A percentile compares a stretch with the other conserved stretches of the same genome.
phyloP scores from a whole-genome alignment of 2,888 invertebrate genomes.

The Acleris cristana region DNA sequence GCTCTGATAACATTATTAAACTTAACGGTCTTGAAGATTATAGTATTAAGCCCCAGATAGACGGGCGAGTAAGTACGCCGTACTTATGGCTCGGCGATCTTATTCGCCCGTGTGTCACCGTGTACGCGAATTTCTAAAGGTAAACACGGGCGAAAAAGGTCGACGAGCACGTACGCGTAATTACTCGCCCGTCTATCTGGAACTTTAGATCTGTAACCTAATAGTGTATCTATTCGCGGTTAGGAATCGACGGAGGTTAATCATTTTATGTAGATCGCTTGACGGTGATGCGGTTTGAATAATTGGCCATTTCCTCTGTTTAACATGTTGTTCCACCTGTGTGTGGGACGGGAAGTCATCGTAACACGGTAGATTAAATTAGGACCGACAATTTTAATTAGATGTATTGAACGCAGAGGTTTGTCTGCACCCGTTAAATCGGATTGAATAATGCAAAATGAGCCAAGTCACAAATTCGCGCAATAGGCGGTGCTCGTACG shows the following conservation, averaged over 20 bases:
- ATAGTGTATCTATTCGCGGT: slow-evolving; percentile 18
- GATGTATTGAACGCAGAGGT: slow-evolving; percentile 7
- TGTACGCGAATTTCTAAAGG: too few species aligned
- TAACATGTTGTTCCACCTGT: slow-evolving; percentile 37
- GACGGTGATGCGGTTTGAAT: slow-evolving; percentile 47
- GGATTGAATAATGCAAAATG: too few species aligned
- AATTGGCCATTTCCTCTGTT: slow-evolving; percentile 62
- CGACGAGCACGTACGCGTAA: too few species aligned
- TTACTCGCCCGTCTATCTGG: too few species aligned
- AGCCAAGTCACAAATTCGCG: neutral
- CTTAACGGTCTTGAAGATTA: slow-evolving; percentile 7
- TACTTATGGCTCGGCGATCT: too few species aligned
- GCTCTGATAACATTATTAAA: slow-evolving; percentile 4
- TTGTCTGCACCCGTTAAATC: too few species aligned
- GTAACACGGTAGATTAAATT: slow-evolving; percentile 24
- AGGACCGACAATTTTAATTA: slow-evolving; percentile 10
- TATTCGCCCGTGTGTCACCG: too few species aligned
- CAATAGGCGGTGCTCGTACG: neutral
- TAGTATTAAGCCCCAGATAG: too few species aligned
- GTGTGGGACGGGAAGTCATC: slow-evolving; percentile 19
- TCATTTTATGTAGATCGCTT: slow-evolving; percentile 56
- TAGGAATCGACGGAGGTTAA: slow-evolving; percentile 54
- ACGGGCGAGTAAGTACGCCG: too few species aligned
- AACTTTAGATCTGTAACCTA: slow-evolving; percentile 17
- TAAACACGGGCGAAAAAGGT: too few species aligned